phyloP scores from a whole-genome alignment of 1,140 invertebrate species.

The Odontomachus brunneus region DNA sequence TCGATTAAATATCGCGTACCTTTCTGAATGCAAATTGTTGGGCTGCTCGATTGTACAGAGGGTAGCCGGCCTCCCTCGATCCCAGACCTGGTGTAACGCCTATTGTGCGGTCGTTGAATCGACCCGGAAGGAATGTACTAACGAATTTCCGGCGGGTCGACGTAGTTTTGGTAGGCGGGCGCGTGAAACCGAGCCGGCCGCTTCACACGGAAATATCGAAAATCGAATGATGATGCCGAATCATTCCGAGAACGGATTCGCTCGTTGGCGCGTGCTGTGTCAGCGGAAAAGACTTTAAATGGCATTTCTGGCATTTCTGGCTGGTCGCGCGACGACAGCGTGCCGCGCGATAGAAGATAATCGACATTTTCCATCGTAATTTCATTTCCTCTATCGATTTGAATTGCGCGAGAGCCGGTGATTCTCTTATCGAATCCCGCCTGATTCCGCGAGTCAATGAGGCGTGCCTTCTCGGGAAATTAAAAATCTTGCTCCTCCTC shows the following conservation, averaged over 20 bases:
- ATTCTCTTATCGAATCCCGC: not conserved
- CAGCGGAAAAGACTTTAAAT: constrained; percentile 44
- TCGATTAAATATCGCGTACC: constrained; percentile 16
- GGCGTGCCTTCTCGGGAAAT: not conserved
- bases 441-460: not conserved
- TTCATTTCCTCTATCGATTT: not conserved
- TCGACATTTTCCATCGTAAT: constrained; percentile 5
- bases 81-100: not conserved
- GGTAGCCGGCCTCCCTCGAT: not conserved
- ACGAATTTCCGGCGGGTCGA: constrained; percentile 43
- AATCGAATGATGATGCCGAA: constrained; percentile 51
- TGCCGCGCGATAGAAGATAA: constrained; percentile 19
- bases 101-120: constrained; percentile 33
- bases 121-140: constrained; percentile 22
- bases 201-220: constrained; percentile 49
- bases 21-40: constrained; percentile 10
- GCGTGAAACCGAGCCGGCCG: constrained; percentile 1
- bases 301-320: constrained; percentile 10
- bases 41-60: not conserved
- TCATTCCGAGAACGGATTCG: constrained; percentile 42
- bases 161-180: constrained; percentile 11
- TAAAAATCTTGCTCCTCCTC: not conserved
- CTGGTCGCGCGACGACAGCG: not conserved
- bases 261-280: constrained; percentile 40
- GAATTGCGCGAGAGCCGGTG: not conserved